Evolutionary conservation across 1,140 invertebrate species (phyloP).

Genomic region (Sipha flava): DNA sequence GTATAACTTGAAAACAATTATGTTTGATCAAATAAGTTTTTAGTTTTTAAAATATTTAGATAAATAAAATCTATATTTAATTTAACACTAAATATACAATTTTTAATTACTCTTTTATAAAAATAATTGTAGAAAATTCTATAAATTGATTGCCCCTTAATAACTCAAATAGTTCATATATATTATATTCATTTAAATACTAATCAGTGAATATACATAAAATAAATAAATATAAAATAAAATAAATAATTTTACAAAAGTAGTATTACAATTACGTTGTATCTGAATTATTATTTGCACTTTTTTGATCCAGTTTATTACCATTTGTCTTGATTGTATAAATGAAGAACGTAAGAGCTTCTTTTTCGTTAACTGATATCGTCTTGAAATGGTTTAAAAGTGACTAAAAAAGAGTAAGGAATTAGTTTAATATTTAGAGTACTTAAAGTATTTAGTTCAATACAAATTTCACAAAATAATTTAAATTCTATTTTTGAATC

Average conservation of each 20-base stretch:
- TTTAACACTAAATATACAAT: neutral
- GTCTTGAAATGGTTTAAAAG: conserved; percentile 91
- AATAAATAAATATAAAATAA: neutral
- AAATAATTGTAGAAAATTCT: neutral
- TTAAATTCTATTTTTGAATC: too few species aligned
- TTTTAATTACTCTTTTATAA: neutral
- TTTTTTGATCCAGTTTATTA: conserved; percentile 85
- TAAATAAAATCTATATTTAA: neutral
- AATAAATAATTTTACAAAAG: neutral
- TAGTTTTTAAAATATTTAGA: neutral
- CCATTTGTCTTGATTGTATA: conserved; percentile 92
- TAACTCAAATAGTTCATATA: neutral
- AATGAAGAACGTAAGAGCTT: conserved; percentile 90
- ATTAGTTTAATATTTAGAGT: too few species aligned
- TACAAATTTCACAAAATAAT: too few species aligned
- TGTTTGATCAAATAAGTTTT: neutral
- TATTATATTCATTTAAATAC: neutral
- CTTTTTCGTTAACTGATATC: conserved; percentile 87
- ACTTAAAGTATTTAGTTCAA: too few species aligned
- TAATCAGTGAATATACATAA: neutral
- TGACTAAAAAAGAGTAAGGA: conserved; percentile 55
- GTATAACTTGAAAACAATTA: too few species aligned
- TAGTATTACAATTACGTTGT: neutral
- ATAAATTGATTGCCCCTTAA: neutral
- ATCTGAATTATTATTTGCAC: conserved; percentile 47